Conservation (phyloP, 2,113 vertebrate species). For the Macrotis lagotis region DNA sequence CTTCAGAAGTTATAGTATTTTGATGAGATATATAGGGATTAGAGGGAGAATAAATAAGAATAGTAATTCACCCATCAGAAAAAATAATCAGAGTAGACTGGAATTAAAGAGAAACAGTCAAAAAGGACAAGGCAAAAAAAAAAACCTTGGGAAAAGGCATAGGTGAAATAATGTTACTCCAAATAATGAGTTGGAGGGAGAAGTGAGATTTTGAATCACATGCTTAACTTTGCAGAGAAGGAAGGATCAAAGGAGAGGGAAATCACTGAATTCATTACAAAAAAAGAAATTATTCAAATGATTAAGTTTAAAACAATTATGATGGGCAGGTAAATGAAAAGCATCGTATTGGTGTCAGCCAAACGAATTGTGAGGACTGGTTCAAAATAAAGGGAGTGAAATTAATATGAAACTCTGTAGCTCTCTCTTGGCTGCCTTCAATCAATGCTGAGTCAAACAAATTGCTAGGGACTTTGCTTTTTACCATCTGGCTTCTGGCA, state of each 20-base stretch:
- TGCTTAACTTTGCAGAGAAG: not conserved
- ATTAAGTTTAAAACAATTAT: not conserved
- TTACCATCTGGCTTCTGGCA: not conserved
- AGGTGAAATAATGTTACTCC: not conserved
- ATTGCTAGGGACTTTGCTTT: not conserved
- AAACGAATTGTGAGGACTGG: not conserved
- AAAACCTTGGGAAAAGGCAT: not conserved
- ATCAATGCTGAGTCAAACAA: not conserved
- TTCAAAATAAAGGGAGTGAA: not conserved
- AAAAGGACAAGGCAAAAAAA: not conserved
- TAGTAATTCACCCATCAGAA: not conserved
- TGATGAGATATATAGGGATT: not conserved
- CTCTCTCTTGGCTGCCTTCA: not conserved
- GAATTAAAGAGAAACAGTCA: not conserved
- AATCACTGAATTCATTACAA: not conserved
- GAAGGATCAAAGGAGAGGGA: not conserved
- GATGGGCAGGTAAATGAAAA: not conserved
- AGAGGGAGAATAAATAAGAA: not conserved
- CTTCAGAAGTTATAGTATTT: not conserved
- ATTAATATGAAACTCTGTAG: not conserved
- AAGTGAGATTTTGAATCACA: not conserved
- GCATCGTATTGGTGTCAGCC: not conserved
- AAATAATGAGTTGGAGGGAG: not conserved
- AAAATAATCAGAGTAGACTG: not conserved
- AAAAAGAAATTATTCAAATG: not conserved